Percentiles rank a stretch among this genome's conserved stretches.
Conservation (phyloP, 1,140 invertebrate species). For the Probaryconus sp. region DNA sequence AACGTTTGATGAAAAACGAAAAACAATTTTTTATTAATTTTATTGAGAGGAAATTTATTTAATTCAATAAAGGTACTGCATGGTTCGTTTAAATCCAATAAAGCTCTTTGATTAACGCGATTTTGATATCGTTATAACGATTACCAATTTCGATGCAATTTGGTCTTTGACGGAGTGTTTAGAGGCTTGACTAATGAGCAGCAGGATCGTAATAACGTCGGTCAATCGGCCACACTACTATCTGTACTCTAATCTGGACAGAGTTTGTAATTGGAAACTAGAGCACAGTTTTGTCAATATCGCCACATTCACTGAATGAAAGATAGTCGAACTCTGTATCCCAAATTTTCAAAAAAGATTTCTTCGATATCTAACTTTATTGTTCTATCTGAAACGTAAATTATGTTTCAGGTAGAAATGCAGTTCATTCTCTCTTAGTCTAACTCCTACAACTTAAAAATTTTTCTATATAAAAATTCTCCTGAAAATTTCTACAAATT, state of each 20-base stretch:
- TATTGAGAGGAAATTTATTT: too few species aligned
- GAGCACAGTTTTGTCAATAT: slow-evolving; percentile 34
- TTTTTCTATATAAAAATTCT: too few species aligned
- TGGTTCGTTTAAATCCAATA: slow-evolving; percentile 8
- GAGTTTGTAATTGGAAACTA: slow-evolving; percentile 40
- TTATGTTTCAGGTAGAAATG: too few species aligned
- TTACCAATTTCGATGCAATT: slow-evolving; percentile 25
- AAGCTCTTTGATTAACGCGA: slow-evolving; percentile 15
- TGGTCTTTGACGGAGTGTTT: slow-evolving; percentile 42
- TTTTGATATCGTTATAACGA: slow-evolving; percentile 20
- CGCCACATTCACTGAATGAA: slow-evolving; percentile 24
- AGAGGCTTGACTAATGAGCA: slow-evolving; percentile 50
- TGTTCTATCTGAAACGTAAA: too few species aligned
- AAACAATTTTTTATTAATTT: too few species aligned
- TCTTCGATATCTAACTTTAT: too few species aligned
- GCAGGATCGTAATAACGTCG: slow-evolving; percentile 44
- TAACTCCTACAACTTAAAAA: too few species aligned
- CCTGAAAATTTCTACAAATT: too few species aligned
- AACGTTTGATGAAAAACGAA: too few species aligned
- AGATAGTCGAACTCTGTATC: slow-evolving; percentile 25
- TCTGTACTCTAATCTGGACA: slow-evolving; percentile 28
- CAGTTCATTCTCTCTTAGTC: too few species aligned
- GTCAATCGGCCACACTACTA: slow-evolving; percentile 30
- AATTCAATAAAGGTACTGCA: not conserved
- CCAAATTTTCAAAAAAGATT: slow-evolving; percentile 1